phyloP scores from a whole-genome alignment of 2,888 invertebrate species.

The Petrolisthes cinctipes region DNA sequence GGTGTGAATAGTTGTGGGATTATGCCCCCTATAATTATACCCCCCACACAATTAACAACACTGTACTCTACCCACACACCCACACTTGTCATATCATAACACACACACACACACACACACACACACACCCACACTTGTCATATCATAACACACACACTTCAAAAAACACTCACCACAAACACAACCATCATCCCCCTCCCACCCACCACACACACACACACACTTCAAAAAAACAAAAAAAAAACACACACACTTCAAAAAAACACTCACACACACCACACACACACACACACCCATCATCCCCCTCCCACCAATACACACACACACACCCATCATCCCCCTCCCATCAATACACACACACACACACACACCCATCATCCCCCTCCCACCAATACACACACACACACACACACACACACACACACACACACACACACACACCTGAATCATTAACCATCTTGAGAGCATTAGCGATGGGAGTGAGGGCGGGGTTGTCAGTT shows the following conservation, averaged over 20 bases:
- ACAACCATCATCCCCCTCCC: not conserved
- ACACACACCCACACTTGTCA: not conserved
- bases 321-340: not conserved
- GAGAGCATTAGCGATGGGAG: constrained; percentile 62
- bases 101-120: not conserved
- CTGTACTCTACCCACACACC: not conserved
- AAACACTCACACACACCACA: not conserved
- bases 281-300: not conserved
- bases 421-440: constrained; percentile 1
- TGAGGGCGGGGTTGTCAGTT: constrained; percentile 62
- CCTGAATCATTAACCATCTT: constrained; percentile 51
- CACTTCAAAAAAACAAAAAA: not conserved
- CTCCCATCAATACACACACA: not conserved
- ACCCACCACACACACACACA: not conserved
- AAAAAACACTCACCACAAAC: not conserved
- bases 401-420: constrained; percentile 11
- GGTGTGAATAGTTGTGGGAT: not conserved
- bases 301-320: not conserved
- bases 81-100: not conserved
- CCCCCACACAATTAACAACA: too few species aligned
- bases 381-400: constrained; percentile 16
- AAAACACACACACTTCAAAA: not conserved
- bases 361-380: constrained; percentile 22
- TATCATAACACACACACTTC: not conserved
- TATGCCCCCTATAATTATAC: not conserved